Evolutionary conservation across 1,140 invertebrate species (phyloP).

Genomic region (Drosophila micromelanica): DNA sequence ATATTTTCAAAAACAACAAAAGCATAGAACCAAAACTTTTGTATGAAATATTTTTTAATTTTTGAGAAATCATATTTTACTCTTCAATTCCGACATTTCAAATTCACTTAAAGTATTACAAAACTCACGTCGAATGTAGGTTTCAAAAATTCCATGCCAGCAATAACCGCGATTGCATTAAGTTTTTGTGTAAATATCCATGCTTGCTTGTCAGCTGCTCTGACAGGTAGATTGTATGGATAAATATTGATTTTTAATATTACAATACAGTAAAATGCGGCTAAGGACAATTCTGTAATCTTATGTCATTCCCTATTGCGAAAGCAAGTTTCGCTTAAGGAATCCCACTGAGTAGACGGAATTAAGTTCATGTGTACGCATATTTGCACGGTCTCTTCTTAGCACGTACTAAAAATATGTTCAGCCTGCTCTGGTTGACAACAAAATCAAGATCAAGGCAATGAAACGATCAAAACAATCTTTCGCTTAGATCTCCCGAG

Average conservation of each 20-base stretch:
- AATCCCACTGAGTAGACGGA: neutral
- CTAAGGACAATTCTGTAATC: neutral
- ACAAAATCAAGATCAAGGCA: conserved; percentile 79
- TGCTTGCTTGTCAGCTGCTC: conserved; percentile 15
- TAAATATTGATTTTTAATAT: conserved; percentile 23
- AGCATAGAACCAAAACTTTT: no score
- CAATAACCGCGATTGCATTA: conserved; percentile 10
- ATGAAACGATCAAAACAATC: conserved; percentile 62
- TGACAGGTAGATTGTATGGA: conserved; percentile 1
- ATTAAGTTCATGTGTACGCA: conserved; percentile 1
- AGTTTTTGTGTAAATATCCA: conserved; percentile 18
- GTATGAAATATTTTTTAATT: neutral
- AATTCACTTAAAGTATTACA: neutral
- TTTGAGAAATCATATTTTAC: neutral
- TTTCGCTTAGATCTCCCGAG: conserved; percentile 34
- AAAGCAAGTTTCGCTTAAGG: neutral
- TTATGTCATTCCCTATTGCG: conserved; percentile 1
- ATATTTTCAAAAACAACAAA: conserved; percentile 1
- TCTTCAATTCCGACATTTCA: neutral
- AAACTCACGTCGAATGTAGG: conserved; percentile 4
- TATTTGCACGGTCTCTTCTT: conserved; percentile 22
- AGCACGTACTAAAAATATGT: conserved; percentile 70
- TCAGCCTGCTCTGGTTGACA: conserved; percentile 62
- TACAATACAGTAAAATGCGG: neutral
- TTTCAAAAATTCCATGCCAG: conserved; percentile 9